These are phyloP conservation scores for Rana temporaria DNA, from an alignment of 2,113 vertebrate genomes.

Conservation along the genomic window DNA sequence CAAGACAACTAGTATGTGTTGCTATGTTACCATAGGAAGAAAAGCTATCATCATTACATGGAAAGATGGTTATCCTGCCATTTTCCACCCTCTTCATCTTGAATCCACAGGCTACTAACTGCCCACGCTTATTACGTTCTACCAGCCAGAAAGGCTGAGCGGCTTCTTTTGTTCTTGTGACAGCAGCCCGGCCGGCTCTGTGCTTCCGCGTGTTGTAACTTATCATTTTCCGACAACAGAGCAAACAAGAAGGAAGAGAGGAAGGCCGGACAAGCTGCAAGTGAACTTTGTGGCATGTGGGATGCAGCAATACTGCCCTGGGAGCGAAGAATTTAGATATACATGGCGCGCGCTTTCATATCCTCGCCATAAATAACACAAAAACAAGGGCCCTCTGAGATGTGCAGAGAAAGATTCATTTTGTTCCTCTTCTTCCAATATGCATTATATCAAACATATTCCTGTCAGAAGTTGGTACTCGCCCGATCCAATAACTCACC, in stretches of 20 bases:
- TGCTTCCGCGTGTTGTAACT: neutral
- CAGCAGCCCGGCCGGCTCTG: neutral
- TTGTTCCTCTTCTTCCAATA: slow-evolving; percentile 32
- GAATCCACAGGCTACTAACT: too few relatives aligned
- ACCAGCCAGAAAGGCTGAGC: neutral
- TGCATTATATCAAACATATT: slow-evolving; percentile 47
- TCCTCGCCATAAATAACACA: slow-evolving; percentile 35
- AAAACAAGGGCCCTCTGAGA: slow-evolving; percentile 39
- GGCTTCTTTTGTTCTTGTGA: neutral
- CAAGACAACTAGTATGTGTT: too few relatives aligned
- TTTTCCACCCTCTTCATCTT: too few relatives aligned
- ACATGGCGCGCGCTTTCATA: neutral
- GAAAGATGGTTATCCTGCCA: too few relatives aligned
- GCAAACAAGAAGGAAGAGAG: neutral
- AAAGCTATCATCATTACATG: too few relatives aligned
- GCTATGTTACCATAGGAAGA: too few relatives aligned
- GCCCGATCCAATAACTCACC: slow-evolving; percentile 38
- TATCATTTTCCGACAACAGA: neutral
- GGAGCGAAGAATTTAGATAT: slow-evolving; percentile 13
- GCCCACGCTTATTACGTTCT: too few relatives aligned
- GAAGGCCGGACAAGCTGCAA: neutral
- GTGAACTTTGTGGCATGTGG: neutral
- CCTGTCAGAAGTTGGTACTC: slow-evolving; percentile 22
- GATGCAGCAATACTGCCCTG: neutral
- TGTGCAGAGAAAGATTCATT: slow-evolving; percentile 32